Conservation (phyloP, 2,888 invertebrate genomes). For the Apodemia hepburni region DNA sequence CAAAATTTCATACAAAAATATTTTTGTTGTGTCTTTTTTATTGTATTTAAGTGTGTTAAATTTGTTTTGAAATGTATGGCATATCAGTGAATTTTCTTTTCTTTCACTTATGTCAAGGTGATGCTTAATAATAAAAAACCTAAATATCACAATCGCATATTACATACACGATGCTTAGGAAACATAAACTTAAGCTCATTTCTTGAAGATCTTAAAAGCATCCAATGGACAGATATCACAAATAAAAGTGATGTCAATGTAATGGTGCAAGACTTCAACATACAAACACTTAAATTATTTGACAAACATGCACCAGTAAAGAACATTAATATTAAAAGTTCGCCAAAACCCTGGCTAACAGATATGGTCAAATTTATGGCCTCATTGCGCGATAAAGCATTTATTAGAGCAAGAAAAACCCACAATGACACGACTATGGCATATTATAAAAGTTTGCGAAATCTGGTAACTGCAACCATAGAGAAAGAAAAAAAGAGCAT, state of each 20-base stretch:
- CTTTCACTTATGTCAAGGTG: no score
- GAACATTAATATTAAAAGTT: conserved; percentile 6
- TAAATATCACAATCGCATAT: background rate
- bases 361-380: conserved; percentile 21
- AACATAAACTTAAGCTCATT: conserved; percentile 11
- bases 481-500: conserved; percentile 11
- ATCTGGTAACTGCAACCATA: conserved; percentile 9
- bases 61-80: no score
- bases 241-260: conserved; percentile 14
- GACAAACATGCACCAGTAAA: conserved; percentile 16
- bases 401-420: background rate
- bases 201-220: conserved; percentile 7
- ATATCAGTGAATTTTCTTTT: no score
- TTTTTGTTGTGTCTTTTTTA: no score
- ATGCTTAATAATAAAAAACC: no score
- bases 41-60: no score
- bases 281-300: background rate
- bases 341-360: conserved; percentile 24
- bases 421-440: background rate
- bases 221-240: conserved; percentile 2
- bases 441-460: conserved; percentile 12
- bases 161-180: background rate
- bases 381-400: conserved; percentile 19
- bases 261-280: background rate
- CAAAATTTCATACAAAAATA: no score